These are phyloP conservation scores for Unio delphinus DNA, from an alignment of 2,888 invertebrate species.

Conservation along the genomic window DNA sequence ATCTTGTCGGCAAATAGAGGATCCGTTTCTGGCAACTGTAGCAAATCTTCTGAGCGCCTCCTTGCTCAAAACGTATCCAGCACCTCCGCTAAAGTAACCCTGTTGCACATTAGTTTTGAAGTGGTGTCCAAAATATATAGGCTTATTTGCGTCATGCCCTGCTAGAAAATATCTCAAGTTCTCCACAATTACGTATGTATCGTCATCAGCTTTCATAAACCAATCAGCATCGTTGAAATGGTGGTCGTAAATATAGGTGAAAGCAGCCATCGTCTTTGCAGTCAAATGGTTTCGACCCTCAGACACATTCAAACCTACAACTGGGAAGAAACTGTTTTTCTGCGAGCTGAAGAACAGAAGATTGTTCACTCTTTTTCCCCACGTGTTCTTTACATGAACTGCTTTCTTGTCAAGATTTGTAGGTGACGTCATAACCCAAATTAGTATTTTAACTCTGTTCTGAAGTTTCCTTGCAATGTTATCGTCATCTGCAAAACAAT, in stretches of 20 bases:
- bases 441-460: constrained; percentile 86
- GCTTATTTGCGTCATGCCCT: constrained; percentile 77
- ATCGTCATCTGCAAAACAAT: constrained; percentile 41
- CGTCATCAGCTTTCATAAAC: constrained; percentile 99
- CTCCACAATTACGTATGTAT: constrained; percentile 96
- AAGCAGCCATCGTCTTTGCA: constrained; percentile 96
- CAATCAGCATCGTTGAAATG: constrained; percentile 90
- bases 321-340: constrained; percentile 81
- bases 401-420: constrained; percentile 90
- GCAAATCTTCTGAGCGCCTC: constrained; percentile 85
- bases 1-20: constrained; percentile 50
- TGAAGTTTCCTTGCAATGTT: constrained; percentile 74
- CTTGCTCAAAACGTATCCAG: constrained; percentile 91
- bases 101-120: constrained; percentile 61
- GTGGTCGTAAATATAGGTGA: constrained; percentile 87
- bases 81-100: constrained; percentile 74
- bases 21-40: constrained; percentile 66
- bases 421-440: constrained; percentile 97
- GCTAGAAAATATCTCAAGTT: constrained; percentile 78
- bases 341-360: constrained; percentile 71
- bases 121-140: constrained; percentile 83
- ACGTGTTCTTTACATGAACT: constrained; percentile 79
- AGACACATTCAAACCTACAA: constrained; percentile 79
- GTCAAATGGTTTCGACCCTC: constrained; percentile 93
- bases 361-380: constrained; percentile 57